Percentiles rank a stretch among this genome's conserved stretches.
phyloP scores from a whole-genome alignment of 2,888 invertebrate species.

The Agrenia bidenticulata region DNA sequence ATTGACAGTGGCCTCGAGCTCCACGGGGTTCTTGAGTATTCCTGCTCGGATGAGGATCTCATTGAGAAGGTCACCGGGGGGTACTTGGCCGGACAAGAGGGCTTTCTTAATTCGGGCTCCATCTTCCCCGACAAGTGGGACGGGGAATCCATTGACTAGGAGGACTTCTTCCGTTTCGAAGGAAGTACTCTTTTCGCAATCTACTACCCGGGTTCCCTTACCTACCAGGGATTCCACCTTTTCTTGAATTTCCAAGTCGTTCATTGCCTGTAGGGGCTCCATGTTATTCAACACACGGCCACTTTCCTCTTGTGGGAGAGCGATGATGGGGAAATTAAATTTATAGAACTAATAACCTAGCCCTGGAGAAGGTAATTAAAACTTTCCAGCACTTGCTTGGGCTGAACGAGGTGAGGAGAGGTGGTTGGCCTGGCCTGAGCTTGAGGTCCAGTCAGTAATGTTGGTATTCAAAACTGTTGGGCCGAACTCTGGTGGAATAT shows the following conservation, averaged over 20 bases:
- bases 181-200: conserved; percentile 72
- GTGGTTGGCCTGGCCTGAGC: no score
- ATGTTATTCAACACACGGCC: no score
- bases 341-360: no score
- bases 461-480: no score
- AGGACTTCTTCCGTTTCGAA: conserved; percentile 71
- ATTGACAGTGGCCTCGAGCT: conserved; percentile 69
- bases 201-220: conserved; percentile 69
- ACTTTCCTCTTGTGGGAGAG: no score
- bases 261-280: conserved; percentile 58
- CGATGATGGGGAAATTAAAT: no score
- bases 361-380: no score
- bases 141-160: conserved; percentile 70
- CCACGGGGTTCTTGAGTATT: conserved; percentile 64
- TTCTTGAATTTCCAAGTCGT: conserved; percentile 71
- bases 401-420: no score
- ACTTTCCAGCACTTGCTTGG: no score
- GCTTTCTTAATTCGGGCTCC: conserved; percentile 69
- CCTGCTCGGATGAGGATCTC: conserved; percentile 68
- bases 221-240: conserved; percentile 73
- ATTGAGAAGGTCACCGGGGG: conserved; percentile 70
- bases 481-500: no score
- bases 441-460: no score
- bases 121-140: conserved; percentile 68
- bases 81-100: conserved; percentile 62